Evolutionary conservation across 2,888 invertebrate genomes (phyloP).

Genomic region (Caenorhabditis macrosperma): DNA sequence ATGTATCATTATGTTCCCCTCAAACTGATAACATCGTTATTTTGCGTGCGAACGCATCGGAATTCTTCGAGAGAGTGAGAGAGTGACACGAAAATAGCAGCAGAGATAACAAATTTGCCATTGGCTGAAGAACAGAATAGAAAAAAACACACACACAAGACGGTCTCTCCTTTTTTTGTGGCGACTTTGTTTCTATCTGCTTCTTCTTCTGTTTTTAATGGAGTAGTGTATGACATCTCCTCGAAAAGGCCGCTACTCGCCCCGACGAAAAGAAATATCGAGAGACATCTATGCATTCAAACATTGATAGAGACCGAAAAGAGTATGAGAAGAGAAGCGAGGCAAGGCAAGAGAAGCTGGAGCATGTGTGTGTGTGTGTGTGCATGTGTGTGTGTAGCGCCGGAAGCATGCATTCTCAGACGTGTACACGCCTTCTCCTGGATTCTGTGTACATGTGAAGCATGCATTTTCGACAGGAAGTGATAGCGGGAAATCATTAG

Average conservation of each 20-base stretch:
- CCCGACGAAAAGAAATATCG: constrained; percentile 8
- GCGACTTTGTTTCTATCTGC: too few species aligned
- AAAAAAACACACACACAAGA: too few species aligned
- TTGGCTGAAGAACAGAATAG: too few species aligned
- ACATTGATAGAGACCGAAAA: constrained; percentile 34
- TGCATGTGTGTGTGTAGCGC: constrained; percentile 14
- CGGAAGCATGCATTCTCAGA: constrained; percentile 31
- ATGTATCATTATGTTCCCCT: too few species aligned
- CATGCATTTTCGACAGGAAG: not conserved
- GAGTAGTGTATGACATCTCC: constrained; percentile 13
- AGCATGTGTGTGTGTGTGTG: constrained; percentile 13
- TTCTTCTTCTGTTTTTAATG: constrained; percentile 22
- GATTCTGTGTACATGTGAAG: constrained; percentile 2
- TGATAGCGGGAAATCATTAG: not conserved
- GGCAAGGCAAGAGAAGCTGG: constrained; percentile 16
- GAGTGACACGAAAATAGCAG: not conserved
- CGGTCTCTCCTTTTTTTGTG: too few species aligned
- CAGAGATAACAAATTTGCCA: not conserved
- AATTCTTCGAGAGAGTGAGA: too few species aligned
- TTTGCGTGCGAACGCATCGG: not conserved
- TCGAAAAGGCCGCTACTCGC: not conserved
- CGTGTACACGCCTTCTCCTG: constrained; percentile 14
- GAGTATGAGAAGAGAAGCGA: not conserved
- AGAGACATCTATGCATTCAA: constrained; percentile 29
- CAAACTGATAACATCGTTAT: not conserved